These are phyloP conservation scores for Diachasmimorpha longicaudata DNA, from an alignment of 1,140 invertebrate species.

Conservation along the genomic window DNA sequence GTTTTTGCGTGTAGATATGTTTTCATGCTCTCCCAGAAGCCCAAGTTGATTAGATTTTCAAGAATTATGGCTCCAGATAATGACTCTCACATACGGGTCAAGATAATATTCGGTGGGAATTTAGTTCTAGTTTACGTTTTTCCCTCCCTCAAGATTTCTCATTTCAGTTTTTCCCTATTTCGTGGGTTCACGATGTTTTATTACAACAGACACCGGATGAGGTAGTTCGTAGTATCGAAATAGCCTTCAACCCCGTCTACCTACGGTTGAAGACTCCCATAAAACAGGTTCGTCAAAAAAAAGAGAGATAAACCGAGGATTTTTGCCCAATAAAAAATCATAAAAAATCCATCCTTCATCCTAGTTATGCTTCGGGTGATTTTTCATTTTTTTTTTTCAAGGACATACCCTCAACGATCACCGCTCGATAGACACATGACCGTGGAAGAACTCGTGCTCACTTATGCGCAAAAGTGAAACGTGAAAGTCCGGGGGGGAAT, in stretches of 20 bases:
- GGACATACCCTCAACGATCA: not conserved
- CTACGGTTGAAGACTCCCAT: not conserved
- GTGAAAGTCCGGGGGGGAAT: conserved; percentile 9
- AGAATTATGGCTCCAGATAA: conserved; percentile 11
- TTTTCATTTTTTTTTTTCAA: not conserved
- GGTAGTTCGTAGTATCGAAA: conserved; percentile 15
- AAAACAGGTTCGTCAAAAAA: not conserved
- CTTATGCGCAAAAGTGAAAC: conserved; percentile 17
- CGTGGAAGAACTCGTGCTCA: conserved; percentile 3
- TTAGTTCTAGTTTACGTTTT: not conserved
- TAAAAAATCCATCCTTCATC: not conserved
- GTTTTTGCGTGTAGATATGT: not conserved
- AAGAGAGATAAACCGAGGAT: no score
- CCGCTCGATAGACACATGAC: not conserved
- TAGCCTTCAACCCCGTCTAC: conserved; percentile 23
- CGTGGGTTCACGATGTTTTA: conserved; percentile 4
- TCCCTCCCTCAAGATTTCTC: not conserved
- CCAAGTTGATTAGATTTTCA: conserved; percentile 9
- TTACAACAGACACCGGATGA: conserved; percentile 22
- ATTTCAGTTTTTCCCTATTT: conserved; percentile 6
- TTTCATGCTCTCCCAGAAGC: not conserved
- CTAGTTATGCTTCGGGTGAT: not conserved
- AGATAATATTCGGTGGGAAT: conserved; percentile 9
- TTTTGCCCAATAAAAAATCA: not conserved
- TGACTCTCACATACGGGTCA: not conserved